Percentiles rank a stretch among this genome's conserved stretches.
These are phyloP conservation scores for Agrotis clavis DNA, from an alignment of 2,888 invertebrate species.

Conservation along the genomic window DNA sequence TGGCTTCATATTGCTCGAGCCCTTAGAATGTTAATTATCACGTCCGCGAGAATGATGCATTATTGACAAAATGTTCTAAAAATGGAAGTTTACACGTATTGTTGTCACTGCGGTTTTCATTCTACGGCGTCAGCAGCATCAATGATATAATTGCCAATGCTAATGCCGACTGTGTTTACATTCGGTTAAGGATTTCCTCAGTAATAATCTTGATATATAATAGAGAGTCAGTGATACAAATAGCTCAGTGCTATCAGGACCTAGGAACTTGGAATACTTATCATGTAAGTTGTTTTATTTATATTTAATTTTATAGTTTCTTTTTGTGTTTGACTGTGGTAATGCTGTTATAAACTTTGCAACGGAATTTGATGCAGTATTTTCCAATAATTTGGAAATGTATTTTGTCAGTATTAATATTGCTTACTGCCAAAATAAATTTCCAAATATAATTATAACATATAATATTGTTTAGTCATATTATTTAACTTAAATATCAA, in stretches of 20 bases:
- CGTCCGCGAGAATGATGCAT: conserved; percentile 62
- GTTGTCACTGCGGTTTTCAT: conserved; percentile 55
- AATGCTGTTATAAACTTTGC: background rate
- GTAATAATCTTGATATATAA: conserved; percentile 78
- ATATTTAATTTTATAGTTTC: background rate
- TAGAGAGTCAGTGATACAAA: conserved; percentile 68
- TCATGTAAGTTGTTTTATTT: conserved; percentile 64
- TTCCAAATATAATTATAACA: too few relatives aligned
- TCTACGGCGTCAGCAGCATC: conserved; percentile 75
- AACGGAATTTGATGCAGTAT: background rate
- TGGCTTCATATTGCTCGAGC: background rate
- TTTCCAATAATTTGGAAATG: background rate
- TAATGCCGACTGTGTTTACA: conserved; percentile 60
- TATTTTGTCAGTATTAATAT: background rate
- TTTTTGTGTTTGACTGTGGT: background rate
- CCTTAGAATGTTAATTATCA: conserved; percentile 67
- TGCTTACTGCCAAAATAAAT: too few relatives aligned
- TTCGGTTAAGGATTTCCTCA: conserved; percentile 73
- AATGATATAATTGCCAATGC: conserved; percentile 59
- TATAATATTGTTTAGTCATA: too few relatives aligned
- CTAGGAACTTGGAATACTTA: conserved; percentile 64
- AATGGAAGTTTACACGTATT: conserved; percentile 74
- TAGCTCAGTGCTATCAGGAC: conserved; percentile 73
- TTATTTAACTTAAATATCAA: too few relatives aligned
- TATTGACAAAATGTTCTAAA: conserved; percentile 51